Percentiles rank a stretch among this genome's conserved stretches.
Evolutionary conservation across 2,113 vertebrate genomes (phyloP).

Genomic region (Proteles cristata): DNA sequence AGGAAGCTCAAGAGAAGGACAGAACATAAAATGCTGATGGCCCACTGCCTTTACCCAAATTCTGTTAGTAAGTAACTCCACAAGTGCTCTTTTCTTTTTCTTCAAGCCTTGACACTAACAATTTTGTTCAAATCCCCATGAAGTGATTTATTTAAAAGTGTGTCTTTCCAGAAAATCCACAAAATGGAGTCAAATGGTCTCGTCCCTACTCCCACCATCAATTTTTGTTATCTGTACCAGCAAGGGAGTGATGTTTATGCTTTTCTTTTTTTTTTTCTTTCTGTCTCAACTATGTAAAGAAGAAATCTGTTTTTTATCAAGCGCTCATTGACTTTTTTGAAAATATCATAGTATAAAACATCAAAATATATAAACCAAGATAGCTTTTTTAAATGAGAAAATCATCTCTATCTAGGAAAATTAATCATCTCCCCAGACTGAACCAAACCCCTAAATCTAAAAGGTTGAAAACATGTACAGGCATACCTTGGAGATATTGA

Average conservation of each 20-base stretch:
- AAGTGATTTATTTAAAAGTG: constrained; percentile 72
- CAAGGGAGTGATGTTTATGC: constrained; percentile 51
- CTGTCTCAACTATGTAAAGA: background rate
- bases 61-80: constrained; percentile 50
- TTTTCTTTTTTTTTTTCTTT: background rate
- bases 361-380: constrained; percentile 50
- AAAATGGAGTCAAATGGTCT: constrained; percentile 67
- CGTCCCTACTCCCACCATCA: constrained; percentile 57
- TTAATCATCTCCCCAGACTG: background rate
- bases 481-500: background rate
- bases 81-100: background rate
- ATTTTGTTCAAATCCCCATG: constrained; percentile 50
- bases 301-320: constrained; percentile 78
- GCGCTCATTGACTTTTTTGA: background rate
- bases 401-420: background rate
- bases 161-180: constrained; percentile 60
- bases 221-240: constrained; percentile 70
- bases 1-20: accelerated
- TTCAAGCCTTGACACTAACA: constrained; percentile 26
- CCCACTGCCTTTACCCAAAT: background rate
- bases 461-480: background rate
- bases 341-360: constrained; percentile 24
- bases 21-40: background rate
- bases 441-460: background rate
- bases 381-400: constrained; percentile 39